A percentile compares a stretch with the other conserved stretches of the same genome.
phyloP scores from a whole-genome alignment of 2,888 invertebrate genomes.

The Automeris io region DNA sequence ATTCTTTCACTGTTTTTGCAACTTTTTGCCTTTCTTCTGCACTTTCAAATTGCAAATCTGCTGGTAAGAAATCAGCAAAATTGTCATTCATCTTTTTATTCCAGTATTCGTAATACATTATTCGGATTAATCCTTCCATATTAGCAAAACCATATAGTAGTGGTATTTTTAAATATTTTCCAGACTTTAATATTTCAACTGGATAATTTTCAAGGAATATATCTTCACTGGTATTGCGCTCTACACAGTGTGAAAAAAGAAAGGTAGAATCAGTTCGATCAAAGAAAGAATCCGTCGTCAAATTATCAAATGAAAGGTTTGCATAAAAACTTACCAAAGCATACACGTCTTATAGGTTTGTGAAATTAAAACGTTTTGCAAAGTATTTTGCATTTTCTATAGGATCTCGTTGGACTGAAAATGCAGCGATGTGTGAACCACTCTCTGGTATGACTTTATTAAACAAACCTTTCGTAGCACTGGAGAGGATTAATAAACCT shows the following conservation, averaged over 20 bases:
- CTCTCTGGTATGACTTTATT: conserved; percentile 36
- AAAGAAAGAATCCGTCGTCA: conserved; percentile 18
- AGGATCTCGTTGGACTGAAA: conserved; percentile 33
- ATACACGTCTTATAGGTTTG: conserved; percentile 27
- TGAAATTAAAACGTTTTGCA: conserved; percentile 24
- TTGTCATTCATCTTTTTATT: conserved; percentile 24
- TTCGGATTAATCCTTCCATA: conserved; percentile 30
- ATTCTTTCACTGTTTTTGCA: conserved; percentile 27
- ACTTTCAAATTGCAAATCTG: conserved; percentile 31
- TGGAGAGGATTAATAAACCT: conserved; percentile 29
- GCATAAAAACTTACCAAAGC: conserved; percentile 40
- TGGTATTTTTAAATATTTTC: conserved; percentile 7
- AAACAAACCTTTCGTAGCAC: conserved; percentile 29
- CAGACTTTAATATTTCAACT: neutral
- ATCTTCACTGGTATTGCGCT: neutral
- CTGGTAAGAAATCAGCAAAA: conserved; percentile 29
- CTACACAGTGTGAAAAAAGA: conserved; percentile 2
- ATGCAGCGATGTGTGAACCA: conserved; percentile 23
- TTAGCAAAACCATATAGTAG: conserved; percentile 24
- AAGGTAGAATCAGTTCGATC: conserved; percentile 21
- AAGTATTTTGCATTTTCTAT: conserved; percentile 28
- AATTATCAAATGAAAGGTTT: conserved; percentile 22
- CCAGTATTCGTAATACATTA: conserved; percentile 20
- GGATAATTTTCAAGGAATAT: conserved; percentile 3
- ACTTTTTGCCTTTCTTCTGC: conserved; percentile 27